Conservation (phyloP, 2,797 vertebrate species). For the Darevskia nairensis region DNA sequence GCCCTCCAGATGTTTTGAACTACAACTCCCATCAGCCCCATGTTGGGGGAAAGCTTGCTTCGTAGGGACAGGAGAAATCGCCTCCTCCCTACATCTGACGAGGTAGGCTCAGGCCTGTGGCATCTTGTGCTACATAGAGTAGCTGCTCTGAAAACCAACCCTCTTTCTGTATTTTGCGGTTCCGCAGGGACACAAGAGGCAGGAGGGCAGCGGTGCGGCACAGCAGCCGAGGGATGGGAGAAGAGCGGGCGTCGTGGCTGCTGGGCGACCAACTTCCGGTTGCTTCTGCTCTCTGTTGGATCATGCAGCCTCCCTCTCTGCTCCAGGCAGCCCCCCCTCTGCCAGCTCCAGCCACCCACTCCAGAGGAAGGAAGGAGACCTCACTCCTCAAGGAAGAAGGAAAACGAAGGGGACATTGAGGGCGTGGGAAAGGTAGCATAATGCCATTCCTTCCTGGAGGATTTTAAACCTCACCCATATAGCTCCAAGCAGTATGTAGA, state of each 20-base stretch:
- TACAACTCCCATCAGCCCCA: no score
- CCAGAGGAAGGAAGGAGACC: rapidly evolving
- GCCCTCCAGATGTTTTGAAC: no score
- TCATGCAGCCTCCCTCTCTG: neutral
- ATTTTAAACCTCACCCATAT: no score
- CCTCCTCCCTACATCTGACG: neutral
- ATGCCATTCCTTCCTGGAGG: no score
- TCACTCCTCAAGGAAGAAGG: no score
- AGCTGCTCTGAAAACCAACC: neutral
- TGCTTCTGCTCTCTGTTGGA: neutral
- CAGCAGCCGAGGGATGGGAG: no score
- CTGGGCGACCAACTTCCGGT: no score
- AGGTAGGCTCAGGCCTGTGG: neutral
- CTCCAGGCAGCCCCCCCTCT: neutral
- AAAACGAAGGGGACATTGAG: rapidly evolving
- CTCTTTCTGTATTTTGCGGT: no score
- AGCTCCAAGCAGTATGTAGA: neutral
- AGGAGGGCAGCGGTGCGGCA: no score
- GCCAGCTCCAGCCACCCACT: neutral
- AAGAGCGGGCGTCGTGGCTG: no score
- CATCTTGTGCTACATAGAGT: neutral
- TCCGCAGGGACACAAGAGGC: neutral
- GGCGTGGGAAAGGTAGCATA: neutral
- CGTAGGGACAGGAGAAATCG: neutral
- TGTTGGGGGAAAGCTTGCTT: no score